Evolutionary conservation across 2,113 vertebrate genomes (phyloP).

Genomic region (Carassius gibelio): DNA sequence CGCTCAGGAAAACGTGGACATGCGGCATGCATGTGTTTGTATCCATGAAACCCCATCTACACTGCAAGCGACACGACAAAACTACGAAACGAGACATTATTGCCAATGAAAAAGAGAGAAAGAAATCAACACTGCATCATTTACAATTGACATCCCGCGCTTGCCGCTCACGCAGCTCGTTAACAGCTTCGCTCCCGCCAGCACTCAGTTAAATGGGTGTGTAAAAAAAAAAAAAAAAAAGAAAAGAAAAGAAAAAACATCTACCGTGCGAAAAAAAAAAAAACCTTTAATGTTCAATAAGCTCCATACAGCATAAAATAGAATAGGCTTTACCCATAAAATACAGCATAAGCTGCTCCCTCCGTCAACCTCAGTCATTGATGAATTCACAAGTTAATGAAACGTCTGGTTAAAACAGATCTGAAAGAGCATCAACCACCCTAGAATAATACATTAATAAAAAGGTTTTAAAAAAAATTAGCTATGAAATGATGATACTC

Average conservation of each 20-base stretch:
- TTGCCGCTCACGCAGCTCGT: not conserved
- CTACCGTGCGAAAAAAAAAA: not conserved
- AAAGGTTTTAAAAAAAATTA: not conserved
- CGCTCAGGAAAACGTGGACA: not conserved
- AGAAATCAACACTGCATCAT: not conserved
- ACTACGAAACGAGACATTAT: not conserved
- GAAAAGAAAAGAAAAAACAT: not conserved
- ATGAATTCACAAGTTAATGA: conserved; percentile 26
- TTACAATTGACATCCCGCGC: not conserved
- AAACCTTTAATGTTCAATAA: not conserved
- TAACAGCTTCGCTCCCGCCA: not conserved
- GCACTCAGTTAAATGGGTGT: not conserved
- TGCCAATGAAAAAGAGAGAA: not conserved
- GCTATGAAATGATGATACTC: not conserved
- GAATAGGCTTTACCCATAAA: not conserved
- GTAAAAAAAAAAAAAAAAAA: not conserved
- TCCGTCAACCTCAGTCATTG: conserved; percentile 20
- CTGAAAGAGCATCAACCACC: not conserved
- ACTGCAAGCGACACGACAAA: not conserved
- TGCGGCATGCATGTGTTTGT: not conserved
- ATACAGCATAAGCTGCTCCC: not conserved
- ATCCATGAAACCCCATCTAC: not conserved
- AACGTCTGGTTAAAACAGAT: not conserved
- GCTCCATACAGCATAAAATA: not conserved
- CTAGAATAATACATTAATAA: not conserved